Conservation (phyloP, 2,888 invertebrate species). For the Strigamia maritima region DNA sequence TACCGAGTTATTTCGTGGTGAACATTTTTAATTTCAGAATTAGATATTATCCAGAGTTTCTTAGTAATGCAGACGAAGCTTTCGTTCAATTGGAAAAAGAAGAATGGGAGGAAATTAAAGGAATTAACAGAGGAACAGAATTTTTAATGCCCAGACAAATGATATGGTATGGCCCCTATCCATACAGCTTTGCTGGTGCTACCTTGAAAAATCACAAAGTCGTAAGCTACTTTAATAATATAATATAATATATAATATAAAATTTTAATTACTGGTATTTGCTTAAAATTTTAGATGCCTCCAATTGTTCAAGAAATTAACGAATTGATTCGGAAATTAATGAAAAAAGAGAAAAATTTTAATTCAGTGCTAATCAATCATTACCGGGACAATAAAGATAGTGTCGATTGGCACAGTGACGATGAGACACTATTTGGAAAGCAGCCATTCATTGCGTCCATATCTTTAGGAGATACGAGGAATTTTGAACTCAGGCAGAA, state of each 20-base stretch:
- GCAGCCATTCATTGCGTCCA: conserved; percentile 51
- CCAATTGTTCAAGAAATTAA: conserved; percentile 47
- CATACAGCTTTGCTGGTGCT: conserved; percentile 53
- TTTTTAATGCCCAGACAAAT: conserved; percentile 51
- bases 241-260: background rate
- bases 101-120: conserved; percentile 35
- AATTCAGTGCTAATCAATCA: conserved; percentile 56
- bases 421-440: conserved; percentile 52
- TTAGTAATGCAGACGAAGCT: background rate
- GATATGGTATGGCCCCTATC: conserved; percentile 56
- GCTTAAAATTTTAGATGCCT: conserved; percentile 48
- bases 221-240: background rate
- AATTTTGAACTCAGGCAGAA: conserved; percentile 53
- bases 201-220: background rate
- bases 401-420: conserved; percentile 56
- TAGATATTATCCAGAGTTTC: conserved; percentile 37
- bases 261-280: conserved; percentile 12
- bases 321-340: conserved; percentile 41
- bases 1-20: too few species aligned
- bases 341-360: conserved; percentile 46
- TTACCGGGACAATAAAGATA: conserved; percentile 55
- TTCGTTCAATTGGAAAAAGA: conserved; percentile 14
- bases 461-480: conserved; percentile 52
- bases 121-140: conserved; percentile 20
- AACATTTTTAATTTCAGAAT: conserved; percentile 29